phyloP scores from a whole-genome alignment of 2,888 invertebrate genomes.

The Aspidapion aeneum region DNA sequence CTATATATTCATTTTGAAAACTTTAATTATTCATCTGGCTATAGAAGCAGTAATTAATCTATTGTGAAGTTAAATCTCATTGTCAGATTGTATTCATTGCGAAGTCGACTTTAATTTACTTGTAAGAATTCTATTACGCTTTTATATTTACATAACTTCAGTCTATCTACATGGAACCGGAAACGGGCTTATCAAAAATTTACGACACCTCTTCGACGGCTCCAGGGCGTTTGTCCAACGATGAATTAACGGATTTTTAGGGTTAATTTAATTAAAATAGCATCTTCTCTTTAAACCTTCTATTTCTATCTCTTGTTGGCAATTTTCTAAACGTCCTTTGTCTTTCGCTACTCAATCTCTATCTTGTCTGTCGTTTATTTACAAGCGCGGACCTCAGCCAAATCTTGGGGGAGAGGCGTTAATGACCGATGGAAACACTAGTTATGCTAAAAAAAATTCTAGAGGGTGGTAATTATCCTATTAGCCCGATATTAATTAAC shows the following conservation, averaged over 20 bases:
- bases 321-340: too few relatives aligned
- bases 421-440: too few relatives aligned
- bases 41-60: conserved; percentile 51
- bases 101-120: conserved; percentile 50
- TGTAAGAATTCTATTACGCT: conserved; percentile 42
- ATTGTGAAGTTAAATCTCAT: conserved; percentile 49
- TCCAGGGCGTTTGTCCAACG: conserved; percentile 4
- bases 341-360: too few relatives aligned
- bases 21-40: conserved; percentile 48
- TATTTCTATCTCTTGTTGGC: background rate
- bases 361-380: too few relatives aligned
- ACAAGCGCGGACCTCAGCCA: too few relatives aligned
- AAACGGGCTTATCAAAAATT: conserved; percentile 19
- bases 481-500: too few relatives aligned
- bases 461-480: too few relatives aligned
- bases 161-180: conserved; percentile 15
- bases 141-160: conserved; percentile 28
- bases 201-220: conserved; percentile 7
- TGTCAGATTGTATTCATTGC: conserved; percentile 48
- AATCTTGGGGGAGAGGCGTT: too few relatives aligned
- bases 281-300: background rate
- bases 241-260: conserved; percentile 4
- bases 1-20: conserved; percentile 42
- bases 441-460: too few relatives aligned
- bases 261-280: conserved; percentile 6